Percentiles rank a stretch among this genome's conserved stretches.
These are phyloP conservation scores for Alosa alosa DNA, from an alignment of 2,113 vertebrate genomes.

Conservation along the genomic window DNA sequence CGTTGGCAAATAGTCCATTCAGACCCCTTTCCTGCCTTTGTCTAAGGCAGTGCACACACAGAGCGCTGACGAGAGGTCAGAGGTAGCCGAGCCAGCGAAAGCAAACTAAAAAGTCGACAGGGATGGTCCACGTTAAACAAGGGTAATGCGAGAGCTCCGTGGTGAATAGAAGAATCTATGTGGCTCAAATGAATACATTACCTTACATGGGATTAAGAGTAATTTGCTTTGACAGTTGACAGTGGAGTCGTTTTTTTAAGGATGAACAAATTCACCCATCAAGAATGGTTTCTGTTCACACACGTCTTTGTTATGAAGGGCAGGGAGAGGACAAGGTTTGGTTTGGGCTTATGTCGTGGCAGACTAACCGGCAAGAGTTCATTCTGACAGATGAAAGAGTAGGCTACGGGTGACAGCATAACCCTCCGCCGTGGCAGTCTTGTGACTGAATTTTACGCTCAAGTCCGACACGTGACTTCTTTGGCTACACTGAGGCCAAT, in stretches of 20 bases:
- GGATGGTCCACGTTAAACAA: background rate
- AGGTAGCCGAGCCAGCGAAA: slow-evolving; percentile 4
- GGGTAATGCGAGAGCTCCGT: background rate
- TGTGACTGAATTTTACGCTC: slow-evolving; percentile 61
- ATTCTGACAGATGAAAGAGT: background rate
- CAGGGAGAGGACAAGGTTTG: background rate
- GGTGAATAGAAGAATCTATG: background rate
- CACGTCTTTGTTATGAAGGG: background rate
- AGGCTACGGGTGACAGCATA: background rate
- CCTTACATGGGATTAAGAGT: slow-evolving; percentile 16
- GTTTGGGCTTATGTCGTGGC: background rate
- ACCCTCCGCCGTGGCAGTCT: slow-evolving; percentile 44
- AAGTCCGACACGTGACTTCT: slow-evolving; percentile 46
- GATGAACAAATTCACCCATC: slow-evolving; percentile 13
- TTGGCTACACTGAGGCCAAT: slow-evolving; percentile 45
- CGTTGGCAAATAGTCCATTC: slow-evolving; percentile 69
- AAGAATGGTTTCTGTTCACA: slow-evolving; percentile 9
- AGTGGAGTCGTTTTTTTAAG: background rate
- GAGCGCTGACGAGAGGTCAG: background rate
- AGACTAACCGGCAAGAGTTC: background rate
- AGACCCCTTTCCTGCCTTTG: slow-evolving; percentile 78
- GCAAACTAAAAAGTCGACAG: background rate
- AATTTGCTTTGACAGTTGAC: slow-evolving; percentile 12
- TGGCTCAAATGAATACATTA: background rate
- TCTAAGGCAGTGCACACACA: slow-evolving; percentile 53